These are phyloP conservation scores for Gonocerus acuteangulatus DNA, from an alignment of 2,888 invertebrate genomes.

Conservation along the genomic window DNA sequence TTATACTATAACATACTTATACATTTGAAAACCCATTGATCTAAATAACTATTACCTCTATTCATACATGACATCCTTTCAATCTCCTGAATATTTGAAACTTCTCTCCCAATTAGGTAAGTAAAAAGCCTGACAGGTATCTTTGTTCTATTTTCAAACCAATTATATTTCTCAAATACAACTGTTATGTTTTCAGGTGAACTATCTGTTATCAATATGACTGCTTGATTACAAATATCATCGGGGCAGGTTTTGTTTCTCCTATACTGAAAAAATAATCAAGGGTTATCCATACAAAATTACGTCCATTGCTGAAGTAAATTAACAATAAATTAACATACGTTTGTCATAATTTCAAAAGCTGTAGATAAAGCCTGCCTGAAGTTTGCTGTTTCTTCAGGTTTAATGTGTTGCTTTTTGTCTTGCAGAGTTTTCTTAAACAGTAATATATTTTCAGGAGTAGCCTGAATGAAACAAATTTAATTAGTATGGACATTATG, in stretches of 20 bases:
- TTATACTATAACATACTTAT: neutral
- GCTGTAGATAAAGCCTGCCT: conserved; percentile 73
- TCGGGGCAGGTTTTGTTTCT: conserved; percentile 46
- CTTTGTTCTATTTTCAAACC: conserved; percentile 58
- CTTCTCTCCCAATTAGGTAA: conserved; percentile 89
- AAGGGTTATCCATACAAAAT: neutral
- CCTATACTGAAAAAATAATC: conserved; percentile 45
- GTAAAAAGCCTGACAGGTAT: conserved; percentile 90
- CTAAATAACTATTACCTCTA: conserved; percentile 65
- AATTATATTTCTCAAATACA: conserved; percentile 73
- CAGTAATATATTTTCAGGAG: conserved; percentile 70
- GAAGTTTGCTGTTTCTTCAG: conserved; percentile 76
- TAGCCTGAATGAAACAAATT: conserved; percentile 54
- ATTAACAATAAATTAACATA: conserved; percentile 44
- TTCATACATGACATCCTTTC: conserved; percentile 93
- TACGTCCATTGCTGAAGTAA: no score
- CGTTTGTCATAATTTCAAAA: conserved; percentile 69
- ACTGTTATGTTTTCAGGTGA: conserved; percentile 81
- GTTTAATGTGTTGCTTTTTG: conserved; percentile 46
- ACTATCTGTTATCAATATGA: conserved; percentile 95
- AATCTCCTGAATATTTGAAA: conserved; percentile 79
- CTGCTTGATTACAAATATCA: conserved; percentile 77
- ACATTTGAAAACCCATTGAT: no score
- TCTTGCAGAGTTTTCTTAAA: conserved; percentile 62
- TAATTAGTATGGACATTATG: neutral